A percentile compares a stretch with the other conserved stretches of the same genome.
Conservation (phyloP, 2,113 vertebrate genomes). For the Gallinago undulata region DNA sequence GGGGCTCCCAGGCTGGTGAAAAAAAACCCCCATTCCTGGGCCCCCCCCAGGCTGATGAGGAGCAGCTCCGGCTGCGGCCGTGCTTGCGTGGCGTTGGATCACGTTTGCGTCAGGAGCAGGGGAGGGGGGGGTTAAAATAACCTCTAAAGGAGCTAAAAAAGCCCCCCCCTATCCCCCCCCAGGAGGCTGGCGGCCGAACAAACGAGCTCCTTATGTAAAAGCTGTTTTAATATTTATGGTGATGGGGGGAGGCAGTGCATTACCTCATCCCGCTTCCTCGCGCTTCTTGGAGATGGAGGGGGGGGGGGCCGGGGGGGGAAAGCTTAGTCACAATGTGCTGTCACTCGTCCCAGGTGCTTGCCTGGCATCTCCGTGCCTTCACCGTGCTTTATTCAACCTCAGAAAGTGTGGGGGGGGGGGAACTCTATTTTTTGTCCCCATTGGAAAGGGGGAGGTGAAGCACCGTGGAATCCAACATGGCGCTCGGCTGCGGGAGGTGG, state of each 20-base stretch:
- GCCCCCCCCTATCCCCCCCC: not conserved
- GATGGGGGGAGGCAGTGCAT: not conserved
- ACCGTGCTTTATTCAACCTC: accelerated
- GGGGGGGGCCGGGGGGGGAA: not conserved
- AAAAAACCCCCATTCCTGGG: too few species aligned
- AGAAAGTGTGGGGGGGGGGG: not conserved
- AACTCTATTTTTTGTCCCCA: not conserved
- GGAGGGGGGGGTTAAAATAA: not conserved
- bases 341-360: not conserved
- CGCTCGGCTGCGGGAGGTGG: not conserved
- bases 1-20: not conserved
- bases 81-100: not conserved
- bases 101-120: not conserved
- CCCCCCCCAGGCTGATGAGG: not conserved
- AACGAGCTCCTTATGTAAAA: constrained; percentile 40
- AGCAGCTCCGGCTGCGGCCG: not conserved
- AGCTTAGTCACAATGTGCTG: not conserved
- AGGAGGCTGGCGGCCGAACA: not conserved
- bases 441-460: not conserved
- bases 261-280: constrained; percentile 7
- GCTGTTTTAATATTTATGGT: constrained; percentile 23
- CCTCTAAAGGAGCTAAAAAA: not conserved
- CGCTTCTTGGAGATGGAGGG: not conserved
- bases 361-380: not conserved
- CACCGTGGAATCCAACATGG: accelerated